A percentile compares a stretch with the other conserved stretches of the same genome.
These are phyloP conservation scores for Campylomormyrus numenius DNA, from an alignment of 2,113 vertebrate genomes.

Conservation along the genomic window DNA sequence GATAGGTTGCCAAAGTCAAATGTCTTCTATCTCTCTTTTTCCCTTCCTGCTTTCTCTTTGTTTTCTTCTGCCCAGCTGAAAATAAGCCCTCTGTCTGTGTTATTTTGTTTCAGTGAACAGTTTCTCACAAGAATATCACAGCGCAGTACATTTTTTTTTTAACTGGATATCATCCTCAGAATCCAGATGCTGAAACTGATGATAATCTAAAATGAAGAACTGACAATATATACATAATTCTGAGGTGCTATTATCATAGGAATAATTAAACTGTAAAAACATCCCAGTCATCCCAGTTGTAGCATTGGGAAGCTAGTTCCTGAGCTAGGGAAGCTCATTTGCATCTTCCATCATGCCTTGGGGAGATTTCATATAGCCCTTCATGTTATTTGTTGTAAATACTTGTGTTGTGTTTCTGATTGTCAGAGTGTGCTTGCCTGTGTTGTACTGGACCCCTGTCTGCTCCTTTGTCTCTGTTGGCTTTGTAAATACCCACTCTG, in stretches of 20 bases:
- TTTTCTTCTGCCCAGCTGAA: too few species aligned
- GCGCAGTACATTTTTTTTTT: neutral
- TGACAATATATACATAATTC: neutral
- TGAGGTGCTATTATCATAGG: neutral
- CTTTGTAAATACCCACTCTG: neutral
- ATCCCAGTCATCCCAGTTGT: neutral
- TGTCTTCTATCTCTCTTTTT: neutral
- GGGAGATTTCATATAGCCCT: neutral
- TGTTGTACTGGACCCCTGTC: neutral
- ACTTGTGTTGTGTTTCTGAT: neutral
- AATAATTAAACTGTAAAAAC: neutral
- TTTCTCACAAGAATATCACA: neutral
- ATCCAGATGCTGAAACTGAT: neutral
- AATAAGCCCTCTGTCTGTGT: too few species aligned
- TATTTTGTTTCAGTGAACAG: neutral
- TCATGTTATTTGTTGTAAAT: neutral
- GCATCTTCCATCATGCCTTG: neutral
- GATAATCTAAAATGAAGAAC: neutral
- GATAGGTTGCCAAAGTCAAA: neutral
- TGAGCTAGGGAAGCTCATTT: neutral
- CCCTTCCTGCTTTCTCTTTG: too few species aligned
- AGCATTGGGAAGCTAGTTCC: neutral
- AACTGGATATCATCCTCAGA: neutral
- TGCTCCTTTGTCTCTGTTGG: neutral
- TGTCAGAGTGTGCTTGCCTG: neutral